phyloP scores from a whole-genome alignment of 2,113 vertebrate species.

The Oplegnathus fasciatus region DNA sequence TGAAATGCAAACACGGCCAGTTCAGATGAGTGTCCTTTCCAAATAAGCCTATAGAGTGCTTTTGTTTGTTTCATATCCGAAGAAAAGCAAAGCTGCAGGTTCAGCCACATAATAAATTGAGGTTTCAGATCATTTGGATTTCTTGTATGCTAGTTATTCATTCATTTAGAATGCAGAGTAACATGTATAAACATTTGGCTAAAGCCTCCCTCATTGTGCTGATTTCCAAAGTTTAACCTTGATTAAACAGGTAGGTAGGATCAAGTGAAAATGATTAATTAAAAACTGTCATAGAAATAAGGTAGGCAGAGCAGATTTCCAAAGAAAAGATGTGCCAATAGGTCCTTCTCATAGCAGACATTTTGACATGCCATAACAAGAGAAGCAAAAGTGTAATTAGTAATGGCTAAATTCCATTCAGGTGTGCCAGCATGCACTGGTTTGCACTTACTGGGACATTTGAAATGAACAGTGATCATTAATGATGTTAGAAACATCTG shows the following conservation, averaged over 20 bases:
- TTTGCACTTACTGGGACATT: conserved; percentile 21
- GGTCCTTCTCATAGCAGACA: neutral
- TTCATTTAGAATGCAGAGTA: conserved; percentile 19
- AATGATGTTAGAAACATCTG: conserved; percentile 21
- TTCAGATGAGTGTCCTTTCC: neutral
- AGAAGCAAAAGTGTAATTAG: conserved; percentile 22
- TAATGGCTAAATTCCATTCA: conserved; percentile 14
- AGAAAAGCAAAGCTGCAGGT: neutral
- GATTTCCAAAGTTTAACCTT: conserved; percentile 24
- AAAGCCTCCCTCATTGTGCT: neutral
- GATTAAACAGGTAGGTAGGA: conserved; percentile 2
- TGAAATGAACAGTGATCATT: conserved; percentile 25
- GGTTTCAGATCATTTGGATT: neutral
- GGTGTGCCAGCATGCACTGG: neutral
- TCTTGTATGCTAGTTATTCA: neutral
- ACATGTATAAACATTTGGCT: neutral
- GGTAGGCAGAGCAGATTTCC: neutral
- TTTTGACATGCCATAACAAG: neutral
- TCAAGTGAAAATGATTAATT: neutral
- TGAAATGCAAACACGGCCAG: neutral
- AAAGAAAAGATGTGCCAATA: neutral
- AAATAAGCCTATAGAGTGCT: neutral
- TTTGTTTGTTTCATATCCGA: neutral
- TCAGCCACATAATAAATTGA: neutral
- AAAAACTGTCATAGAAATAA: neutral